A percentile compares a stretch with the other conserved stretches of the same genome.
Conservation (phyloP, 2,797 vertebrate genomes). For the Amazona finschi region DNA sequence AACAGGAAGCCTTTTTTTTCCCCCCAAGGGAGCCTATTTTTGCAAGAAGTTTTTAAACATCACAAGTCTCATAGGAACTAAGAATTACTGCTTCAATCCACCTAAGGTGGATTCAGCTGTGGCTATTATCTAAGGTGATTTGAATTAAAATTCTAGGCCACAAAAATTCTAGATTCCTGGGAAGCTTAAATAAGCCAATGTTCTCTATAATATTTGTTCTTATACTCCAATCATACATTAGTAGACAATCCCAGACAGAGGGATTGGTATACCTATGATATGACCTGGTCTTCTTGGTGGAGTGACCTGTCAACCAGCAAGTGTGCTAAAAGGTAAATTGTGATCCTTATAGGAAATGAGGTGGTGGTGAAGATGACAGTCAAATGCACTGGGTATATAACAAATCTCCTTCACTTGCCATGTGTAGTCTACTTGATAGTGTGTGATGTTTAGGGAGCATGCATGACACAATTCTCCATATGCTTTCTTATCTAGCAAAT, state of each 20-base stretch:
- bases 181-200: neutral
- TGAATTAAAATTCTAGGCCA: neutral
- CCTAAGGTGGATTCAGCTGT: neutral
- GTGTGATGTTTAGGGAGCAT: neutral
- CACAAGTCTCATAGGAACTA: neutral
- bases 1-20: neutral
- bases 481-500: neutral
- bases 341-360: neutral
- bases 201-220: neutral
- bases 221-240: neutral
- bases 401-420: accelerated
- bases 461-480: neutral
- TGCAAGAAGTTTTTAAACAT: neutral
- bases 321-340: neutral
- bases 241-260: neutral
- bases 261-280: neutral
- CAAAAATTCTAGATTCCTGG: neutral
- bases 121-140: neutral
- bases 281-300: neutral
- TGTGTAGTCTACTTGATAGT: accelerated
- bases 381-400: neutral
- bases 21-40: neutral
- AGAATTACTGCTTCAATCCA: neutral
- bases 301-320: neutral
- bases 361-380: neutral